Percentiles rank a stretch among this genome's conserved stretches.
These are phyloP conservation scores for Cydia amplana DNA, from an alignment of 1,140 invertebrate species.

Conservation along the genomic window DNA sequence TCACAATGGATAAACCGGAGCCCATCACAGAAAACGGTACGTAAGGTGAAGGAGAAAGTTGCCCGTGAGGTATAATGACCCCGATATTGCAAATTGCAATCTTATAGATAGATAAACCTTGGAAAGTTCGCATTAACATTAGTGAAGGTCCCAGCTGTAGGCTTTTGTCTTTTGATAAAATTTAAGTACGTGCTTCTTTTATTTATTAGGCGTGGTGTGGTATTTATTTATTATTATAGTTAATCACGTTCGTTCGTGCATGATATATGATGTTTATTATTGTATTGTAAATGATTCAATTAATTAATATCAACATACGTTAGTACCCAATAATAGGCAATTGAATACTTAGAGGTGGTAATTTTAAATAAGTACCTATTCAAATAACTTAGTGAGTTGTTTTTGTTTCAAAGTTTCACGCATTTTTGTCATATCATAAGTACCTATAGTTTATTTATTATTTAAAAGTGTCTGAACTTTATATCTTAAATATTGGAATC, in stretches of 20 bases:
- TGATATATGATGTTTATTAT: neutral
- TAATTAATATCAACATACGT: neutral
- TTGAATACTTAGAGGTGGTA: too few relatives aligned
- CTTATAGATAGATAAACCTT: constrained; percentile 31
- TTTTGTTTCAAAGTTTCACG: too few relatives aligned
- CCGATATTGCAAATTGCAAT: constrained; percentile 25
- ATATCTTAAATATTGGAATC: too few relatives aligned
- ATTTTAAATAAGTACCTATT: too few relatives aligned
- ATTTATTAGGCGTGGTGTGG: neutral
- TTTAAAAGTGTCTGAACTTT: too few relatives aligned
- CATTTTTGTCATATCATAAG: too few relatives aligned
- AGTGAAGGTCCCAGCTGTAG: constrained; percentile 16
- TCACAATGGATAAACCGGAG: constrained; percentile 40
- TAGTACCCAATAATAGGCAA: neutral
- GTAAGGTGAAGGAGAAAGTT: constrained; percentile 40
- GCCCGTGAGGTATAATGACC: constrained; percentile 8
- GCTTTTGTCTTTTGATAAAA: constrained; percentile 3
- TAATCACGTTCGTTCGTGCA: neutral
- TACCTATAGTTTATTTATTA: too few relatives aligned
- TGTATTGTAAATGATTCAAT: neutral
- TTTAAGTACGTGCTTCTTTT: neutral
- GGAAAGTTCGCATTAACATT: constrained; percentile 16
- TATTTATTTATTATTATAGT: neutral
- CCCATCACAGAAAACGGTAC: constrained; percentile 40
- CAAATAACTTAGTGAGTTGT: too few relatives aligned